Conservation (phyloP, 2,888 invertebrate species). For the Netelia virgata region DNA sequence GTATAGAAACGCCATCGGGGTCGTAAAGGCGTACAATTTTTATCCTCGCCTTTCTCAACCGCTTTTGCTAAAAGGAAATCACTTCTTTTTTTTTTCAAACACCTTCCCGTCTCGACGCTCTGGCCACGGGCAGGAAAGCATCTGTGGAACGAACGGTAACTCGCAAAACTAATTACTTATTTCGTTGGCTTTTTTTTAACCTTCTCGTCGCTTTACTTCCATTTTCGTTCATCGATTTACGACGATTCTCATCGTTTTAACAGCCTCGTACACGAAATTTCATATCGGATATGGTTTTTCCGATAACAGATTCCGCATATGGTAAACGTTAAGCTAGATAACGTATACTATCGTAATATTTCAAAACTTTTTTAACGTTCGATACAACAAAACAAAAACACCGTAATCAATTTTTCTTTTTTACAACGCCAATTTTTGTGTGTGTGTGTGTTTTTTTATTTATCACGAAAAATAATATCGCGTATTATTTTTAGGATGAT, state of each 20-base stretch:
- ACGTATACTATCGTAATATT: too few species aligned
- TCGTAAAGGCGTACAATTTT: constrained; percentile 41
- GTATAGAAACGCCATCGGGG: constrained; percentile 35
- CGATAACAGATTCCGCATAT: background rate
- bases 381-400: background rate
- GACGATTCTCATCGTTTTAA: background rate
- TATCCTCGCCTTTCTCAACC: constrained; percentile 10
- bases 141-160: background rate
- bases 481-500: constrained; percentile 2
- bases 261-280: constrained; percentile 4
- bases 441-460: too few species aligned
- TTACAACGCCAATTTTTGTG: background rate
- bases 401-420: background rate
- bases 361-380: background rate
- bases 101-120: background rate
- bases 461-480: background rate
- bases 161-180: constrained; percentile 20
- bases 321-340: background rate
- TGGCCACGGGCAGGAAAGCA: constrained; percentile 8
- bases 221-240: constrained; percentile 1
- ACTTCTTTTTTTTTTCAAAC: background rate
- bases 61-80: constrained; percentile 7
- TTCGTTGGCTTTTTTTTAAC: background rate
- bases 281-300: background rate
- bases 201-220: background rate